Base-by-base conservation (phyloP, 2,113 vertebrate species). In the Eolophus roseicapilla region DNA sequence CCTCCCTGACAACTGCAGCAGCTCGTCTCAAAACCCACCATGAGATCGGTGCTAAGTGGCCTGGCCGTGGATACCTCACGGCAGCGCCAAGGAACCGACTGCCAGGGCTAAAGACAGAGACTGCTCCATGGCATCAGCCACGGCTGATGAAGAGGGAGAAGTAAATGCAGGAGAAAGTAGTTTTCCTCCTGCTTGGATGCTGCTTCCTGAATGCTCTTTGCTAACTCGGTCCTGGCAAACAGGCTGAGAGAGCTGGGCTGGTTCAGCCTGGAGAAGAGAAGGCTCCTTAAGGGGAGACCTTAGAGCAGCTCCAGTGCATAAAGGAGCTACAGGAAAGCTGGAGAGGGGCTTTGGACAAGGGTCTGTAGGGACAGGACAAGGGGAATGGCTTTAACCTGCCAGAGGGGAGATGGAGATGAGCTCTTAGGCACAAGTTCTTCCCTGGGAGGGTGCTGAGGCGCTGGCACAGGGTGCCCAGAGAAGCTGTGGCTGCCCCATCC, bases 71-170 rank as follows among this genome's bases (percentile, higher is more conserved):
- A 57, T 12, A 46, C 44, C 41, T 33, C 74, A 62, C 6, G 2
- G 11, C 33, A 3, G 33, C 3, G 0, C 69, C 3, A 5, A 28
- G 60, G 41, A 4, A 1, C 43, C 1, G 2, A 19, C 49, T 13
- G 31, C 62, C 20, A 8, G 1, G 13, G 21, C 17, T 12, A 4
- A 47, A 17, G 69, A n/a, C 57, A 59, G 33, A 59, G 57, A 21
- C n/a, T 59, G 57, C 57, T 35, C 33, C 4, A 21, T 24, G 33
- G 57, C 57, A 59, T 21, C 57, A 59, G 57, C 33, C 33, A 23
- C 21, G 0, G 33, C 33, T 59, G 57, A 23, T 9, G 33, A 59
- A 9, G 20, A 59, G 13, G 33, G 55, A 59, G 57, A 59, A 35
- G 20, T n/a, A 59, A 59, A 59, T 15, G 21, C 57, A n/a, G 20